Conservation (phyloP, 2,797 vertebrate species). For the Platalea minor region DNA sequence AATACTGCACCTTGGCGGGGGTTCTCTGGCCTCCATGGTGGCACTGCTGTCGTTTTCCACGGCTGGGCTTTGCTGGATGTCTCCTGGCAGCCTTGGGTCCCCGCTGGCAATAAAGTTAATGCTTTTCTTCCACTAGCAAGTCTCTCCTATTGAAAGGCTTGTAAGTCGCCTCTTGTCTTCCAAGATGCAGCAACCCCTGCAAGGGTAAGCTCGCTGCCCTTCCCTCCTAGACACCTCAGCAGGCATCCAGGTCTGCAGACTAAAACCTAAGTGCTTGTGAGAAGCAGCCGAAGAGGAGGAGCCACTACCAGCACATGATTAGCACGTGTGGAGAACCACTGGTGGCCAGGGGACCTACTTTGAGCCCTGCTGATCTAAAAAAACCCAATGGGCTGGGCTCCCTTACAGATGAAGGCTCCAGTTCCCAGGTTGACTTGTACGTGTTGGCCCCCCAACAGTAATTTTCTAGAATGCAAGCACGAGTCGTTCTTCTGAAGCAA, state of each 20-base stretch:
- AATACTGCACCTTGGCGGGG: conserved; percentile 51
- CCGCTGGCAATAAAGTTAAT: fast-evolving
- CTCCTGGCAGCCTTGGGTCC: not conserved
- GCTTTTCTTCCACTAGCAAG: not conserved
- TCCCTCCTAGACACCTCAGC: conserved; percentile 7
- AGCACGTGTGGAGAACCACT: conserved; percentile 18
- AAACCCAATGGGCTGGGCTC: not conserved
- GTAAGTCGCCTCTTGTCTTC: not conserved
- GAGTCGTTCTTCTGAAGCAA: not conserved
- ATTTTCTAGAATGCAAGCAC: not conserved
- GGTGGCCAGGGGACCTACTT: conserved; percentile 65
- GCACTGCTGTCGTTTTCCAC: not conserved
- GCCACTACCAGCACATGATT: conserved; percentile 16
- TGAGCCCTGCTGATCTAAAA: not conserved
- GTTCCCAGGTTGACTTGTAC: not conserved
- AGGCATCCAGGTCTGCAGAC: not conserved
- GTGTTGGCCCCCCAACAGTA: not conserved
- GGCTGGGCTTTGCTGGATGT: not conserved
- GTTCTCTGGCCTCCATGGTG: conserved; percentile 45
- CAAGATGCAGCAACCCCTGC: not conserved
- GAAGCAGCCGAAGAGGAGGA: conserved; percentile 43
- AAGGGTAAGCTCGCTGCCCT: not conserved
- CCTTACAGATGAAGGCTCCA: not conserved
- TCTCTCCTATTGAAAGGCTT: not conserved
- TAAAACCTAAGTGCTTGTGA: not conserved